A percentile compares a stretch with the other conserved stretches of the same genome.
phyloP scores from a whole-genome alignment of 2,888 invertebrate genomes.

The Caenorhabditis macrosperma region DNA sequence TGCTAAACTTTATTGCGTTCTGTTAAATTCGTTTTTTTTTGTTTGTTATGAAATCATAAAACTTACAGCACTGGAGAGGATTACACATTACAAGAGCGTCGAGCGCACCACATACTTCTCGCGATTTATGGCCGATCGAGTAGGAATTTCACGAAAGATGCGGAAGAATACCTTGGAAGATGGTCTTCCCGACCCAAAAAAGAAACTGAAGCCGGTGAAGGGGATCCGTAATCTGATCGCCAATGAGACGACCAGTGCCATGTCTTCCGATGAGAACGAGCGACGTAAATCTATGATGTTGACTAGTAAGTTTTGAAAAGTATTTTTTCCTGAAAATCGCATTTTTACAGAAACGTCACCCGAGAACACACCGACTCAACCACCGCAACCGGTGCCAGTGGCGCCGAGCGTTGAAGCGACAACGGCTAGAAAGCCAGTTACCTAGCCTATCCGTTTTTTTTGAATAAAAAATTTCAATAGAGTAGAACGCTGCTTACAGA shows the following conservation, averaged over 20 bases:
- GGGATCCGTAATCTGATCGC: neutral
- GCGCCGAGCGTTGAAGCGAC: too few species aligned
- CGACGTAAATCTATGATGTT: neutral
- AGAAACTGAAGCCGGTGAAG: neutral
- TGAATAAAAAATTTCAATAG: too few species aligned
- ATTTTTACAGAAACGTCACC: neutral
- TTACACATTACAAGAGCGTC: constrained; percentile 19
- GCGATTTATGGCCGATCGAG: constrained; percentile 16
- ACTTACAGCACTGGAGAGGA: constrained; percentile 30
- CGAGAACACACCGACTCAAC: neutral
- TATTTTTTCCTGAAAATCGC: neutral
- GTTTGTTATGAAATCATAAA: too few species aligned
- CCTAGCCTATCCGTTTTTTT: too few species aligned
- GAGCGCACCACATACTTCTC: constrained; percentile 7
- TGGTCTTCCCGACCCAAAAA: too few species aligned
- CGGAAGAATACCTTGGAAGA: neutral
- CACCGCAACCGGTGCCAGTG: too few species aligned
- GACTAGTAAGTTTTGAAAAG: neutral
- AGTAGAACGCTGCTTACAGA: too few species aligned
- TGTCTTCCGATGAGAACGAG: neutral
- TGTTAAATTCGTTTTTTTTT: too few species aligned
- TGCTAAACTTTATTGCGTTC: too few species aligned
- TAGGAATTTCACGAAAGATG: neutral
- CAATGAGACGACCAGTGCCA: neutral
- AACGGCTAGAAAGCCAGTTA: too few species aligned